Base-by-base conservation (phyloP, 2,888 invertebrate genomes). In the Hipparchia sbordonii region DNA sequence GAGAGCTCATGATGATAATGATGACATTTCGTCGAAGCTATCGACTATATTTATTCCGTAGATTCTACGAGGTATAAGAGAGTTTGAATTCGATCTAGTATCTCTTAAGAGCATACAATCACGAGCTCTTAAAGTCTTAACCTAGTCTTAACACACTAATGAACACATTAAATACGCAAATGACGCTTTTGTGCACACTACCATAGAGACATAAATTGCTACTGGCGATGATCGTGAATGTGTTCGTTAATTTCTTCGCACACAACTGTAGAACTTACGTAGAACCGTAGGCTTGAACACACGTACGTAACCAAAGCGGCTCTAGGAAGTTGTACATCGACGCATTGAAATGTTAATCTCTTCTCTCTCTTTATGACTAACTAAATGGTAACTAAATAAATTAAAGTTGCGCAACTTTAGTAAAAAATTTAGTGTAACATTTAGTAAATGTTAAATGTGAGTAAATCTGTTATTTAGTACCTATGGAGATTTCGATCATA, bases 221-320 rank as follows among this genome's bases (percentile, higher is more conserved):
- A 46, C 66, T 13, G 12, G 12, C 2, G 51, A 51, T 13, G 9
- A 66, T 48, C 39, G 62, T 45, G 52, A 62, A 74, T 51, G 60
- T 73, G 59, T 70, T 67, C 61, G 62, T 70, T 67, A 67, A 72
- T 72, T 70, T 66, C 51, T 70, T 54, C 63, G 73, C 76, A 73
- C 74, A 75, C 71, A 72, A 71, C 79, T 82, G 83, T 73, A 66
- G 63, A 67, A 72, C 87, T 79, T 88, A 86, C 82, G 83, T 73
- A 66, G 65, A 67, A 72, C 87, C 79, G 88, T 86, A 85, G 23
- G 8, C 8, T 23, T 13, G 13, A 57, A 23, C 0, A 57, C 13
- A 57, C 23, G 23, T 3, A 57, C 8, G 23, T 3, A 3, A 4
- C 10, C 3, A 12, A 52, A 2, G 10, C 39, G 39, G 1, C 39